Percentiles rank a stretch among this genome's conserved stretches.
These are phyloP conservation scores for Trichechus manatus DNA, from an alignment of 2,113 vertebrate species.

Conservation along the genomic window DNA sequence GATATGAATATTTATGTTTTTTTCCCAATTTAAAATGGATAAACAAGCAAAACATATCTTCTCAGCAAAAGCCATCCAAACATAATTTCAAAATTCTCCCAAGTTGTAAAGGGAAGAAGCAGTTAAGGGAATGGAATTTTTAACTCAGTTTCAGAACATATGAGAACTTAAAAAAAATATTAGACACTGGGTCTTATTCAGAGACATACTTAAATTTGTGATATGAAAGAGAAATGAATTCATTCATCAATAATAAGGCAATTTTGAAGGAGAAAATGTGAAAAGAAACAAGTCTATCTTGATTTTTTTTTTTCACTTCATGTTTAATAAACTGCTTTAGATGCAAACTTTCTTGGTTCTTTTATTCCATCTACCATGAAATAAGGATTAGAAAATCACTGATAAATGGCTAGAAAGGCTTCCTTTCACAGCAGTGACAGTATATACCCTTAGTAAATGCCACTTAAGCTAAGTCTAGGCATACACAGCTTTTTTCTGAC, in stretches of 20 bases:
- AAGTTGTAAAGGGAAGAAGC: constrained; percentile 39
- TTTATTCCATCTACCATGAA: constrained; percentile 48
- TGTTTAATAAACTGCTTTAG: constrained; percentile 69
- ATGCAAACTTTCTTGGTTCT: constrained; percentile 54
- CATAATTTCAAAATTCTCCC: constrained; percentile 24
- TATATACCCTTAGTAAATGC: not conserved
- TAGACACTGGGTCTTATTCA: constrained; percentile 50
- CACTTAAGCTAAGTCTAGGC: not conserved
- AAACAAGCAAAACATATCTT: constrained; percentile 61
- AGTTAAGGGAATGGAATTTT: constrained; percentile 56
- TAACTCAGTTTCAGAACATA: constrained; percentile 60
- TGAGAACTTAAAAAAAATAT: constrained; percentile 33
- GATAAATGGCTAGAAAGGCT: constrained; percentile 48
- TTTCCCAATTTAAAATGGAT: constrained; percentile 56
- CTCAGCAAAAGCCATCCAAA: constrained; percentile 50
- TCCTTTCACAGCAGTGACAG: constrained; percentile 4
- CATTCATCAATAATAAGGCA: constrained; percentile 53
- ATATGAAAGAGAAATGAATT: constrained; percentile 71
- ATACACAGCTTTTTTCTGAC: not conserved
- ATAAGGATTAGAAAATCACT: constrained; percentile 47
- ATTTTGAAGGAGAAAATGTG: constrained; percentile 54
- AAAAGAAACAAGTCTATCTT: constrained; percentile 50
- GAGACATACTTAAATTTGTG: constrained; percentile 55
- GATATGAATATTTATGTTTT: constrained; percentile 38
- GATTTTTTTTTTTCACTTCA: constrained; percentile 57